These are phyloP conservation scores for Cyanoramphus novaezelandiae DNA, from an alignment of 2,113 vertebrate species.

Conservation along the genomic window DNA sequence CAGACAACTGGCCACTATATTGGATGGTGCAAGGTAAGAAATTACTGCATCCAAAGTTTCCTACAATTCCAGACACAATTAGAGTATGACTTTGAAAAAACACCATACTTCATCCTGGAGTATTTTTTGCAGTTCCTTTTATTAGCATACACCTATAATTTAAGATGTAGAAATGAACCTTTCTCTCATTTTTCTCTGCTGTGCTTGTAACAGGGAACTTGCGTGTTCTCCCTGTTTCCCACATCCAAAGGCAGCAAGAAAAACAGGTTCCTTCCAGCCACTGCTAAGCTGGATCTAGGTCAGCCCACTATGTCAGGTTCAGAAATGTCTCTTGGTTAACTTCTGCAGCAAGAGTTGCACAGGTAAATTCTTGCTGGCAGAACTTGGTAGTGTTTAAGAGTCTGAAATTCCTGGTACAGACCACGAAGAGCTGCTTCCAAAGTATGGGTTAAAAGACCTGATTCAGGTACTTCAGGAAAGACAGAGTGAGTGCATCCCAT, in stretches of 20 bases:
- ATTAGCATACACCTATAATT: neutral
- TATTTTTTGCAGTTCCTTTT: neutral
- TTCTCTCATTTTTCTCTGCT: neutral
- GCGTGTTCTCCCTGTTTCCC: neutral
- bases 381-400: neutral
- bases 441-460: neutral
- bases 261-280: neutral
- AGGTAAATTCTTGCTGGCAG: neutral
- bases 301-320: neutral
- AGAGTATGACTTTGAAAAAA: rapidly evolving
- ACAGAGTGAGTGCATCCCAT: too few relatives aligned
- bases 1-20: constrained; percentile 55
- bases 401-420: neutral
- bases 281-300: neutral
- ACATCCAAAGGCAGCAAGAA: neutral
- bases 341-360: rapidly evolving
- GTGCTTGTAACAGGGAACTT: neutral
- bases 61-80: neutral
- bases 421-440: rapidly evolving
- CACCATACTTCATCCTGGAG: neutral
- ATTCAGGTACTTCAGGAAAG: neutral
- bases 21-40: constrained; percentile 80
- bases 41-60: rapidly evolving
- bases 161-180: neutral
- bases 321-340: neutral